Evolutionary conservation across 2,797 vertebrate species (phyloP).

Genomic region (Acomys russatus): DNA sequence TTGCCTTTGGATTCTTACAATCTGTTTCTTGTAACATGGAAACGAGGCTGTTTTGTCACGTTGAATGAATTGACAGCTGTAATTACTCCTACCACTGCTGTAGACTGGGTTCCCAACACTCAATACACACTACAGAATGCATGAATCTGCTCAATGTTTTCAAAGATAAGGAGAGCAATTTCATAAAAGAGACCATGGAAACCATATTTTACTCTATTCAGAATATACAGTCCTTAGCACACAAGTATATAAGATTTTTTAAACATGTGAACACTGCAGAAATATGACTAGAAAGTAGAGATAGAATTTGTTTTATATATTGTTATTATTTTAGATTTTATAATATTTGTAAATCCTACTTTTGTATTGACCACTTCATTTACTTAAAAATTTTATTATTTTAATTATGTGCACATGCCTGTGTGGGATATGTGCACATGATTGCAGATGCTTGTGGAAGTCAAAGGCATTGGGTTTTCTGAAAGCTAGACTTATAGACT

Average conservation of each 20-base stretch:
- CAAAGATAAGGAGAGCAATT: slow-evolving; percentile 64
- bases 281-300: background rate
- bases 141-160: slow-evolving; percentile 64
- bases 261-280: background rate
- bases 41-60: slow-evolving; percentile 79
- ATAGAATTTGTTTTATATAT: background rate
- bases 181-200: slow-evolving; percentile 27
- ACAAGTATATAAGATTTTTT: background rate
- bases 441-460: background rate
- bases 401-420: background rate
- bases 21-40: slow-evolving; percentile 84
- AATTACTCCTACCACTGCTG: slow-evolving; percentile 72
- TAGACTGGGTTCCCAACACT: slow-evolving; percentile 47
- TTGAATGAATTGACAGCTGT: slow-evolving; percentile 81
- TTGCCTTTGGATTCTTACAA: slow-evolving; percentile 72
- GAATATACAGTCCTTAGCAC: slow-evolving; percentile 30
- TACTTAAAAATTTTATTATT: background rate
- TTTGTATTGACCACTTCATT: background rate
- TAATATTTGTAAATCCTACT: background rate
- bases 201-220: slow-evolving; percentile 20
- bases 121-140: background rate
- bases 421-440: too few relatives aligned
- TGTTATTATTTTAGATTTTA: background rate
- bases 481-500: background rate
- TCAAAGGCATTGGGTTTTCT: too few relatives aligned